Evolutionary conservation across 2,888 invertebrate genomes (phyloP).

Genomic region (Diplolepis rosae): DNA sequence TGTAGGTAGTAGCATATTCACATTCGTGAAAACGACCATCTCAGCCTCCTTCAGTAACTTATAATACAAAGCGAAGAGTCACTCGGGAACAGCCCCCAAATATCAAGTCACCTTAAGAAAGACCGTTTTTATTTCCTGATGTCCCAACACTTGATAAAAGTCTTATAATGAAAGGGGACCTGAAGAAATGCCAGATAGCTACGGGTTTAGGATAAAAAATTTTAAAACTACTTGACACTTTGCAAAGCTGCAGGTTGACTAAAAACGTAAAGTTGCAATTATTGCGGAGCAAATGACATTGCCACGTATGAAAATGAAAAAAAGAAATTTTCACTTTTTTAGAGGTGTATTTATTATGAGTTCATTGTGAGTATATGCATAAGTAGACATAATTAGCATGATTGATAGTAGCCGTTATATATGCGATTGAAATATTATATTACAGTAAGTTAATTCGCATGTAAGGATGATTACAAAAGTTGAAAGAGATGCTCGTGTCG

Average conservation of each 20-base stretch:
- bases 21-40: constrained; percentile 42
- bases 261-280: neutral
- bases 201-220: neutral
- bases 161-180: neutral
- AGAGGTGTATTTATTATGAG: too few relatives aligned
- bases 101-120: constrained; percentile 12
- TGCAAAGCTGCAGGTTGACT: neutral
- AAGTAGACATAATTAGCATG: neutral
- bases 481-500: neutral
- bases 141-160: neutral
- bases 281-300: too few relatives aligned
- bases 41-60: constrained; percentile 37
- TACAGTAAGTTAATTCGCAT: neutral
- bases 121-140: neutral
- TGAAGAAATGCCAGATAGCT: neutral
- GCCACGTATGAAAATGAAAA: too few relatives aligned
- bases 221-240: neutral
- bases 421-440: neutral
- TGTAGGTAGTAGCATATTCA: constrained; percentile 32
- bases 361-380: neutral
- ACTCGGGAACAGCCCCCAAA: too few relatives aligned
- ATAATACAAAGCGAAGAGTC: constrained; percentile 13
- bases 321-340: too few relatives aligned
- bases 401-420: too few relatives aligned
- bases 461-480: neutral